Evolutionary conservation across 2,113 vertebrate genomes (phyloP).

Genomic region (Hemicordylus capensis): DNA sequence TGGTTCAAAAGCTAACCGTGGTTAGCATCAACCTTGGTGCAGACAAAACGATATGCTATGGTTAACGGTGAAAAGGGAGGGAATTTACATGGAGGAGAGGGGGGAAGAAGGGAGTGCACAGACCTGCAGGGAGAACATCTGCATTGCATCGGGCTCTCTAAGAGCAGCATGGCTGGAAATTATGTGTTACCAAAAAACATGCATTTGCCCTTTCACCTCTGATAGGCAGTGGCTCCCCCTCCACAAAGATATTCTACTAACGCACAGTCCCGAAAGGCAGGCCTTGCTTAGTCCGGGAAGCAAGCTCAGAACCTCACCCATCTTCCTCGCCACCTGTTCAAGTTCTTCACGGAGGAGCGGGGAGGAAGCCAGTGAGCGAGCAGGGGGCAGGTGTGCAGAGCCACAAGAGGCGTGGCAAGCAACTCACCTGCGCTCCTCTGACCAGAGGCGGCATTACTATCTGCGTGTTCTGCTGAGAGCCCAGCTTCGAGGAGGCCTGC

Average conservation of each 20-base stretch:
- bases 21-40: neutral
- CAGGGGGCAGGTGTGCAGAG: constrained; percentile 1
- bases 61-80: neutral
- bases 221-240: no score
- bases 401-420: neutral
- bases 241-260: neutral
- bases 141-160: no score
- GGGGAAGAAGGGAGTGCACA: neutral
- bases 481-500: constrained; percentile 85
- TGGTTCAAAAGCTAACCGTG: neutral
- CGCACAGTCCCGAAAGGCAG: no score
- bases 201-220: no score
- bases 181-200: neutral
- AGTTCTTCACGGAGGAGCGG: neutral
- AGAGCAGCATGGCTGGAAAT: neutral
- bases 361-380: no score
- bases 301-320: neutral
- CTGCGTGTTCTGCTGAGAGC: constrained; percentile 85
- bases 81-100: neutral
- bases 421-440: constrained; percentile 90
- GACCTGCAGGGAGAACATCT: neutral
- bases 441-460: constrained; percentile 95
- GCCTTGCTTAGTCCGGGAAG: neutral
- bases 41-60: neutral
- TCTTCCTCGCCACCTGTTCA: neutral